Conservation (phyloP, 2,113 vertebrate species). For the Ranitomeya imitator region DNA sequence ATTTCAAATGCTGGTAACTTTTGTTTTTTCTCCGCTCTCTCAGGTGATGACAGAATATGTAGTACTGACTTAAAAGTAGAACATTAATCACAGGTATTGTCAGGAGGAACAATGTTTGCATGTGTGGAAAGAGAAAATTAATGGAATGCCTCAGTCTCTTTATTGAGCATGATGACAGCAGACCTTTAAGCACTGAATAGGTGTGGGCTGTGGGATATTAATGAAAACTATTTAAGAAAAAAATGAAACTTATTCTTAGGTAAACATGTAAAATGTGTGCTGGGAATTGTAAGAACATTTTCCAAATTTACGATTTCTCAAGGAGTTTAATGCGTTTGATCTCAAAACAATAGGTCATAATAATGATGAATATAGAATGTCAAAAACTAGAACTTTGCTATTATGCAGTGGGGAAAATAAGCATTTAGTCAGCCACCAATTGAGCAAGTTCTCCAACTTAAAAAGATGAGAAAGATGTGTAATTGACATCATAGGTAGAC, state of each 20-base stretch:
- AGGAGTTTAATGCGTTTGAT: neutral
- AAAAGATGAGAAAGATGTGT: no score
- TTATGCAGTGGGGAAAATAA: neutral
- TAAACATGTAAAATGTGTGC: slow-evolving; percentile 24
- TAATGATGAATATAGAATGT: neutral
- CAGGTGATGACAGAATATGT: slow-evolving; percentile 49
- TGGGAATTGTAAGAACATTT: slow-evolving; percentile 22
- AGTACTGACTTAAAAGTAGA: slow-evolving; percentile 15
- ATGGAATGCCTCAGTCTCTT: slow-evolving; percentile 44
- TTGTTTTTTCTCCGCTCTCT: slow-evolving; percentile 1
- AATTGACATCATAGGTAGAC: no score
- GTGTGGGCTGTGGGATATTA: neutral
- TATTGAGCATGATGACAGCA: slow-evolving; percentile 33
- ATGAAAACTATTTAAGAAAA: slow-evolving; percentile 32
- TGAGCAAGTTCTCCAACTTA: no score
- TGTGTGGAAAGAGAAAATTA: slow-evolving; percentile 42
- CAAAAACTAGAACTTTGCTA: neutral
- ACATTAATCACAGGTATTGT: slow-evolving; percentile 53
- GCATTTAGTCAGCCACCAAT: no score
- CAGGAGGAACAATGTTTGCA: slow-evolving; percentile 48
- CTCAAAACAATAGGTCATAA: neutral
- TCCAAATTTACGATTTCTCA: neutral
- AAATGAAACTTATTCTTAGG: neutral
- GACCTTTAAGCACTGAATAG: neutral
- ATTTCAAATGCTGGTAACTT: slow-evolving; percentile 33